phyloP scores from a whole-genome alignment of 2,888 invertebrate species.

The Cryptops parisi region DNA sequence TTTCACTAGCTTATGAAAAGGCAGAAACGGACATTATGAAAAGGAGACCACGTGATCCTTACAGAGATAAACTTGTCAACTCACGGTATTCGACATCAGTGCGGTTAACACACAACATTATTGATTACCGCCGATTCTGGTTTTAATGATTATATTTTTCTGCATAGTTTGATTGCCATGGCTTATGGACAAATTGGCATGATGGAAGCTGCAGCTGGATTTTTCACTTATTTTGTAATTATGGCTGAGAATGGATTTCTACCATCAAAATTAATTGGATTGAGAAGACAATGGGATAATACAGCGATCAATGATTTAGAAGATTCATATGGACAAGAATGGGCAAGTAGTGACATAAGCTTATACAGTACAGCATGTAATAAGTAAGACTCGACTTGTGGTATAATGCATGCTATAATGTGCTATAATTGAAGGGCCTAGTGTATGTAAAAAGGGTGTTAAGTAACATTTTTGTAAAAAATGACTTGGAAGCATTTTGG shows the following conservation, averaged over 20 bases:
- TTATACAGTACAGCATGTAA: slow-evolving; percentile 15
- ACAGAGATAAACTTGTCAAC: slow-evolving; percentile 52
- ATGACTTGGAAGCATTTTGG: too few species aligned
- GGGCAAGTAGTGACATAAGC: too few species aligned
- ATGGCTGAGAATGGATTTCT: slow-evolving; percentile 74
- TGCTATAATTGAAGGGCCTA: too few species aligned
- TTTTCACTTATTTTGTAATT: slow-evolving; percentile 78
- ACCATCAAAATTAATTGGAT: slow-evolving; percentile 45
- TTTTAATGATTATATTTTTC: too few species aligned
- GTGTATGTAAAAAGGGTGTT: too few species aligned
- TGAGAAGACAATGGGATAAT: slow-evolving; percentile 56
- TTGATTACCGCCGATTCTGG: too few species aligned
- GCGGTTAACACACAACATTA: too few species aligned
- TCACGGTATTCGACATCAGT: too few species aligned
- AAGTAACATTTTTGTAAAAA: too few species aligned
- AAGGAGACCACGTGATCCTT: slow-evolving; percentile 44
- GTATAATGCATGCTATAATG: too few species aligned
- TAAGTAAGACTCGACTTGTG: not conserved
- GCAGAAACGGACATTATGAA: slow-evolving; percentile 62
- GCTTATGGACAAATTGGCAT: slow-evolving; percentile 93
- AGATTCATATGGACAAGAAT: slow-evolving; percentile 59
- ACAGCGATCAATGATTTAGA: slow-evolving; percentile 48
- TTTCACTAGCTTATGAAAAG: slow-evolving; percentile 54
- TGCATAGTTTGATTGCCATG: slow-evolving; percentile 49
- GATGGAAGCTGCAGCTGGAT: slow-evolving; percentile 99